These are phyloP conservation scores for Apis dorsata DNA, from an alignment of 1,140 invertebrate genomes.

Conservation along the genomic window DNA sequence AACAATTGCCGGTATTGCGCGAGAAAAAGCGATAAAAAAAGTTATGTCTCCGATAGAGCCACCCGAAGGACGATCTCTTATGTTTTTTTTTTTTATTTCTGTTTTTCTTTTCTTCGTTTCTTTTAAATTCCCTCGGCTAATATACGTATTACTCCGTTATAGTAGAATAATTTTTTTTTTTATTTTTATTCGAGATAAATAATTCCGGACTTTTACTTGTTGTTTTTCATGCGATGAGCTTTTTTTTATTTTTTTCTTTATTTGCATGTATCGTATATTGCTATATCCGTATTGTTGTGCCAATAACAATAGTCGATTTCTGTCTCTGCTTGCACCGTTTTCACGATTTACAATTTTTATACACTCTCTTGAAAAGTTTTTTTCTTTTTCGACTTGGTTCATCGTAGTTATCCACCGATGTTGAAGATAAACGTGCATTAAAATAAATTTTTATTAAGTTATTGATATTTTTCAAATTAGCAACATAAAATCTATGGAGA, in stretches of 20 bases:
- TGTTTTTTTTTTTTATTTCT: constrained; percentile 20
- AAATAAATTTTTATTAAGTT: not conserved
- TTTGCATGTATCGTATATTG: constrained; percentile 12
- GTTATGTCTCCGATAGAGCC: constrained; percentile 13
- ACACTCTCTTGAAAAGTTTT: not conserved
- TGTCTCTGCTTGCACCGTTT: constrained; percentile 9
- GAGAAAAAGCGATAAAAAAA: constrained; percentile 31
- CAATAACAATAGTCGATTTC: constrained; percentile 20
- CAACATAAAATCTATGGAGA: not conserved
- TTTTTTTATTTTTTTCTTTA: not conserved
- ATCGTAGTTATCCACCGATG: too few relatives aligned
- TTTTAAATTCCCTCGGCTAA: not conserved
- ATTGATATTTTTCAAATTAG: not conserved
- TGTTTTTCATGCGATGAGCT: not conserved
- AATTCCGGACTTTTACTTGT: not conserved
- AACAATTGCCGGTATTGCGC: constrained; percentile 27
- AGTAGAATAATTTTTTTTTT: not conserved
- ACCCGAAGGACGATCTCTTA: not conserved
- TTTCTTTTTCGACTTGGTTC: not conserved
- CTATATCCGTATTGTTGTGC: constrained; percentile 1
- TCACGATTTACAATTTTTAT: constrained; percentile 13
- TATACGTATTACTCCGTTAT: too few relatives aligned
- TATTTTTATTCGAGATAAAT: not conserved
- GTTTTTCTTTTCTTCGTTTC: not conserved
- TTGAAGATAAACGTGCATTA: not conserved